These are phyloP conservation scores for Yponomeuta malinellus DNA, from an alignment of 2,888 invertebrate genomes.

Conservation along the genomic window DNA sequence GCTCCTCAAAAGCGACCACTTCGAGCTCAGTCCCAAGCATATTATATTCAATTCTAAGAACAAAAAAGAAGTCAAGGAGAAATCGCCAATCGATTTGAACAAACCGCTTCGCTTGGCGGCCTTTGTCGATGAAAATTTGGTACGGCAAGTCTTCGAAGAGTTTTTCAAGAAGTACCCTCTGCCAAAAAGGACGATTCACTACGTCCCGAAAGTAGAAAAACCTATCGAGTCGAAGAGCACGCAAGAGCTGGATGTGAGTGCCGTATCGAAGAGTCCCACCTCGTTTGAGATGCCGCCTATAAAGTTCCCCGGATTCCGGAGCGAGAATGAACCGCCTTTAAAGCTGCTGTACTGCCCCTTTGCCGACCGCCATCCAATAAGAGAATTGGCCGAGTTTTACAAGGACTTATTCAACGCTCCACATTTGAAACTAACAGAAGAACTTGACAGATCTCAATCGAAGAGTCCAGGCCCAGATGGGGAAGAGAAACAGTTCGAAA, in stretches of 20 bases:
- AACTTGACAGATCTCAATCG: constrained; percentile 28
- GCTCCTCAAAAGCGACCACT: constrained; percentile 95
- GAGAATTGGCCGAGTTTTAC: constrained; percentile 87
- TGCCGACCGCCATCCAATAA: constrained; percentile 81
- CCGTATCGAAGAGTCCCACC: constrained; percentile 54
- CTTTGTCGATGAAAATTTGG: constrained; percentile 77
- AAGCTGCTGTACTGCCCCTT: constrained; percentile 85
- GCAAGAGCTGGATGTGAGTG: constrained; percentile 46
- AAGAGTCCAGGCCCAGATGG: constrained; percentile 37
- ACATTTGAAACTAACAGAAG: constrained; percentile 53
- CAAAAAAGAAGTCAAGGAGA: constrained; percentile 70
- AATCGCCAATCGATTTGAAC: constrained; percentile 76
- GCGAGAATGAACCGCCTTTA: constrained; percentile 79
- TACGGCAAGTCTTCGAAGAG: constrained; percentile 50
- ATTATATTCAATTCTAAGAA: constrained; percentile 75
- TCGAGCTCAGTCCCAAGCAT: constrained; percentile 84
- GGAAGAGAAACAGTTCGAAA: constrained; percentile 48
- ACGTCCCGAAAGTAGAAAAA: constrained; percentile 41
- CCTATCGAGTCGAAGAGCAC: constrained; percentile 48
- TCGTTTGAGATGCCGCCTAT: constrained; percentile 60
- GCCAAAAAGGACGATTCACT: constrained; percentile 54
- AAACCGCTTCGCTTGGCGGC: constrained; percentile 85
- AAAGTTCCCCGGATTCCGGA: constrained; percentile 59
- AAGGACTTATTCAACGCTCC: constrained; percentile 86
- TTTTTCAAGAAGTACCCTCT: constrained; percentile 55